Percentiles rank a stretch among this genome's conserved stretches.
Conservation (phyloP, 2,113 vertebrate genomes). For the Nerophis ophidion region DNA sequence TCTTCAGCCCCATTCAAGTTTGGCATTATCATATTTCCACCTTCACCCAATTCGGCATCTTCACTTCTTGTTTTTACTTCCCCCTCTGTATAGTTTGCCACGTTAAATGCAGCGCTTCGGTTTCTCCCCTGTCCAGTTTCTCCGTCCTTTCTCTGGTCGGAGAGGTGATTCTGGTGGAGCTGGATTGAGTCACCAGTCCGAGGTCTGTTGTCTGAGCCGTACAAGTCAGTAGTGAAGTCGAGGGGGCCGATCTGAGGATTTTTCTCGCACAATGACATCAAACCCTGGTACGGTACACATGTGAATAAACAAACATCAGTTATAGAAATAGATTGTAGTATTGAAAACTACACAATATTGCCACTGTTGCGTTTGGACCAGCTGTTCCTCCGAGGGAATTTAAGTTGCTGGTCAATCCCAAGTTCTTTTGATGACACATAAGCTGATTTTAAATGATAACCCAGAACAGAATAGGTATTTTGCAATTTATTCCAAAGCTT, state of each 20-base stretch:
- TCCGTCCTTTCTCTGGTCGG: neutral
- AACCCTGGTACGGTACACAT: neutral
- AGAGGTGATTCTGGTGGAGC: neutral
- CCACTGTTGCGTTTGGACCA: no score
- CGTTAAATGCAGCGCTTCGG: neutral
- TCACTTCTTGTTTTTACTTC: neutral
- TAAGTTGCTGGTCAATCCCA: no score
- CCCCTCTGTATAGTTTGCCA: neutral
- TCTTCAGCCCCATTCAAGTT: neutral
- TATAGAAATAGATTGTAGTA: neutral
- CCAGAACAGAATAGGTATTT: no score
- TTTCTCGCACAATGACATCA: neutral
- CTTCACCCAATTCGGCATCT: neutral
- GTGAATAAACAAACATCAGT: neutral
- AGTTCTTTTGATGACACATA: no score
- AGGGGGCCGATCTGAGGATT: constrained; percentile 12
- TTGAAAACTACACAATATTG: neutral
- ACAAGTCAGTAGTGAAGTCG: neutral
- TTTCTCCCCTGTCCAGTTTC: neutral
- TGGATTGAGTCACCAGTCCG: neutral
- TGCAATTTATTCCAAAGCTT: no score
- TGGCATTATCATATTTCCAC: neutral
- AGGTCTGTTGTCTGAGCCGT: neutral
- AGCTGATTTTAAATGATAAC: no score
- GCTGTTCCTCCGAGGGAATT: no score